Evolutionary conservation across 1,140 invertebrate genomes (phyloP), one percentile per base, ranked within the genome.

Genomic region (Metaphire vulgaris): DNA sequence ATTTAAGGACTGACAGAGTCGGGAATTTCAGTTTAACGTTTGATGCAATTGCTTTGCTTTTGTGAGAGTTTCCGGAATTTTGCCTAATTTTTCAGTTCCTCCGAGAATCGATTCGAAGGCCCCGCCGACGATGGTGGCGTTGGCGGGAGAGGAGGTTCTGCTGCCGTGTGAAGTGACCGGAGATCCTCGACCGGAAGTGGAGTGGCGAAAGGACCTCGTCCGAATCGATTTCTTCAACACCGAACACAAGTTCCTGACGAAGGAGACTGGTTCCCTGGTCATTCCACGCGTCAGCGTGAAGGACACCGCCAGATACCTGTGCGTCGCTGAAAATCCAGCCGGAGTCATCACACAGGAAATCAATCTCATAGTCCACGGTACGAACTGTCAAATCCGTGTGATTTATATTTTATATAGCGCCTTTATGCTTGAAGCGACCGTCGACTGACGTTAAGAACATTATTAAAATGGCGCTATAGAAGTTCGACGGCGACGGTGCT

Each of bases 101-200:
- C 96, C 96, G 79, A 90, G 92, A 84, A 97, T 98, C 88, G 92
- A 91, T 86, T 91, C 93, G 84, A 95, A 80, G 1, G 81, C 79
- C 91, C 83, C 93, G 93, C 79, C 93, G 95, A 93, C 96, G 85
- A 91, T 97, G 84, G 94, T 95, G 83, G 95, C 97, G 82, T 94
- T 96, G 88, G 90, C 96, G 87, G 94, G 82, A 6, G 78, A 82
- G 2, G 72, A 81, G 21, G 82, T 83, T 6, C 78, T 77, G 15
- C 80, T 88, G 12, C 77, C 79, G 30, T 89, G 89, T 80, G 85
- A 88, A 78, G 83, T 84, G 0, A 78, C 77, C 41, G 89, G 89
- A n/a, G 83, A 87, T 72, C 89, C 89, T 1, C 74, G 78, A 34
- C 88, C 89, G 6, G 33, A 74, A 6, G 79, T 85, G 1, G 68